Evolutionary conservation across 2,888 invertebrate genomes (phyloP), one percentile per base, ranked within the genome.

Genomic region (Charanyca ferruginea): DNA sequence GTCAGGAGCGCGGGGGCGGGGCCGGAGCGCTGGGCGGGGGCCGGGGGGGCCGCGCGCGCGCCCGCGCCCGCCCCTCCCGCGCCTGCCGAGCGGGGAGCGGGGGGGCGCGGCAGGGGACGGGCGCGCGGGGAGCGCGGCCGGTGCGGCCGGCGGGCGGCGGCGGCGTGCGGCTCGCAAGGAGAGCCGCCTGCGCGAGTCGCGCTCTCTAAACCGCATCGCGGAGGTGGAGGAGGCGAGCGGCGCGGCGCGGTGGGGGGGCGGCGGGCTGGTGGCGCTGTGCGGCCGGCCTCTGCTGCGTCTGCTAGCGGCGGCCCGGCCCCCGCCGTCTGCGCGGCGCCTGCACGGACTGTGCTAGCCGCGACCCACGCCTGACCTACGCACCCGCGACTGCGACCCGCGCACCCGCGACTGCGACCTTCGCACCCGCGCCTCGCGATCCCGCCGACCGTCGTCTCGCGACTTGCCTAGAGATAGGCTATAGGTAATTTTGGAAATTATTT

Each of bases 141-240:
- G 80, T n/a, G 74, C 84, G 41, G 80, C 75, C 59, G 86, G 71
- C 5, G 90, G 90, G 7, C 88, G 94, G 44, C 88, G 94, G 32
- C 87, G 94, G 2, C 92, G 94, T 58, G 93, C 93, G 35, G 93
- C 93, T 13, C 89, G 94, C 67, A 93, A 96, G 75, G 94, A 95
- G 87, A 91, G 90, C 73, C 90, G 94, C 3, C 92, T 98, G 63
- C 96, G 98, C 11, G 98, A 98, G 93, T 98, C 98, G 81, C 98
- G 98, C 87, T 98, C 98, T 28, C 93, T 98, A 70, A 98, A 98
- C 91, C 96, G 98, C 75, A 98, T 98, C 77, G 98, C 98, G 18
- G 98, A 98, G 93, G 98, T 98, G 77, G 98, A 98, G 90, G 98
- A 98, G 89, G 97, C 97, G 61, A 75, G 75, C 52, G 89, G 88